Evolutionary conservation across 1,140 invertebrate genomes (phyloP).

Genomic region (Solen grandis): DNA sequence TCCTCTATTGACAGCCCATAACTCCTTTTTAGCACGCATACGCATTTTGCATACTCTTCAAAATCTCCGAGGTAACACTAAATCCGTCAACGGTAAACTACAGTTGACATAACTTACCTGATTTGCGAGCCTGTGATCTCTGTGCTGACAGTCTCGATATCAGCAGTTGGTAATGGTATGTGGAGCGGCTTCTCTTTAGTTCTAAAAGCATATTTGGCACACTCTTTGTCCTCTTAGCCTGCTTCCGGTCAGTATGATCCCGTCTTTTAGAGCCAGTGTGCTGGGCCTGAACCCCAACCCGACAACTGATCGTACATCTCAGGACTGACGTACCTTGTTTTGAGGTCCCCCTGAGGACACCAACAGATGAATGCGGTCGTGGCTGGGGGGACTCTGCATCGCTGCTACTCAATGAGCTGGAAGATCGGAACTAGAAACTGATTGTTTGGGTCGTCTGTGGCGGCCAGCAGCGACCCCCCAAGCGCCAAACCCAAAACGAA

Average conservation of each 20-base stretch:
- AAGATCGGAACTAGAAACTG: background rate
- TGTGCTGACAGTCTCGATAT: no score
- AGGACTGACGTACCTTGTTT: background rate
- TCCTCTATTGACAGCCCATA: no score
- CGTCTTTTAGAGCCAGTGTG: background rate
- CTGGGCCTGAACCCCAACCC: background rate
- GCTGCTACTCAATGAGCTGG: background rate
- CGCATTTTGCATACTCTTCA: no score
- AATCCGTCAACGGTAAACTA: no score
- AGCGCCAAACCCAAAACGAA: constrained; percentile 10
- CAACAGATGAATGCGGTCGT: background rate
- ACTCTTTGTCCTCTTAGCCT: background rate
- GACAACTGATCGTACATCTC: background rate
- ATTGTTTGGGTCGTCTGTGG: background rate
- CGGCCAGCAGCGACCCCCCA: background rate
- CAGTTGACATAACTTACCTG: no score
- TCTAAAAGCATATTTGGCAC: background rate
- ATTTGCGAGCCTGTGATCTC: no score
- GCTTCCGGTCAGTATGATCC: background rate
- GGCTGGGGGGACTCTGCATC: no score
- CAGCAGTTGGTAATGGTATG: no score
- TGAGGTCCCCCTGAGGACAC: background rate
- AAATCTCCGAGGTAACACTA: no score
- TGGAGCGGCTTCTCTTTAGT: no score
- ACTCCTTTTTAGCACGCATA: no score